These are phyloP conservation scores for Rhegmatorhina hoffmannsi DNA, from an alignment of 2,113 vertebrate species.

Conservation along the genomic window DNA sequence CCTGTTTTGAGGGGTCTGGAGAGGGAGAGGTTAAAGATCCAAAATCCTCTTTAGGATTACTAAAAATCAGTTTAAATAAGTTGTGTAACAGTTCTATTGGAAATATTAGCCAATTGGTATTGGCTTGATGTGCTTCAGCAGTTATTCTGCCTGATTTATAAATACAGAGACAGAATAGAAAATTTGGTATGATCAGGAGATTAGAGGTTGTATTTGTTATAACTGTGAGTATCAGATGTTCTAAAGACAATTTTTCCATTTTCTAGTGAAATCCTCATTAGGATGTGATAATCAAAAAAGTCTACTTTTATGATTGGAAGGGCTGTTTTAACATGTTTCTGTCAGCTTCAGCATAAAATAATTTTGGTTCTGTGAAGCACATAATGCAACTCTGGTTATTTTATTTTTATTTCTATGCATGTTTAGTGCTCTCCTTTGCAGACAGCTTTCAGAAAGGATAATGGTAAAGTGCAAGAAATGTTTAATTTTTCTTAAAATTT, in stretches of 20 bases:
- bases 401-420: background rate
- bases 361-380: background rate
- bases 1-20: background rate
- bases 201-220: background rate
- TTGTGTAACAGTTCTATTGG: background rate
- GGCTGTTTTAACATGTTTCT: background rate
- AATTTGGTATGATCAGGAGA: background rate
- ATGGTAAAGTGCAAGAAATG: background rate
- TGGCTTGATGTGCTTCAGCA: background rate
- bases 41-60: background rate
- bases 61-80: background rate
- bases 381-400: background rate
- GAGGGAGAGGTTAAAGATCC: background rate
- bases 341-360: background rate
- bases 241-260: background rate
- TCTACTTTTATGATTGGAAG: background rate
- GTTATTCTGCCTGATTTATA: background rate
- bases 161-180: background rate
- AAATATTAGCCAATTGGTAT: background rate
- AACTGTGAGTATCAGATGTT: background rate
- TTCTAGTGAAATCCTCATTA: background rate
- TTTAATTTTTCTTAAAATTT: background rate
- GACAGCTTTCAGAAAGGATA: background rate
- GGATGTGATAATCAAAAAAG: background rate
- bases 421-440: background rate